A percentile compares a stretch with the other conserved stretches of the same genome.
Conservation (phyloP, 2,888 invertebrate genomes). For the Lepidonotus clava region DNA sequence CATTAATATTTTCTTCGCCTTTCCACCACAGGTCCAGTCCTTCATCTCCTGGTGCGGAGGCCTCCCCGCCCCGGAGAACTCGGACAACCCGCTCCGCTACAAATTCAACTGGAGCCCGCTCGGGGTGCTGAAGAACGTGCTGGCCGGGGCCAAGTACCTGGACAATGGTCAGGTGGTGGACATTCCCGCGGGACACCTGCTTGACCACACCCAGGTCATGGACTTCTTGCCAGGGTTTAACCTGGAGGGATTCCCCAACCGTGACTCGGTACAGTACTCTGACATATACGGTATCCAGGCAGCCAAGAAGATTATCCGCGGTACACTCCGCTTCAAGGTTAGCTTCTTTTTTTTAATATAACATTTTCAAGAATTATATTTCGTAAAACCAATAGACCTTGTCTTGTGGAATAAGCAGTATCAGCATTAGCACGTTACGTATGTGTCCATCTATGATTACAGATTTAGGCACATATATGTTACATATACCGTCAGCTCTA, state of each 20-base stretch:
- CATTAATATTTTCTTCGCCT: too few species aligned
- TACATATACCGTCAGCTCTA: too few species aligned
- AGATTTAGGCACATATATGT: too few species aligned
- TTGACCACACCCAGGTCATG: slow-evolving; percentile 89
- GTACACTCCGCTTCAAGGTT: slow-evolving; percentile 92
- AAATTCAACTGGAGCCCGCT: slow-evolving; percentile 92
- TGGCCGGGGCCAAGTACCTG: slow-evolving; percentile 93
- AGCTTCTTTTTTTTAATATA: too few species aligned
- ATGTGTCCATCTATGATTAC: too few species aligned
- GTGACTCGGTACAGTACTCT: slow-evolving; percentile 95
- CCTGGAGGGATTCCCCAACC: slow-evolving; percentile 97
- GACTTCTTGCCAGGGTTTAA: slow-evolving; percentile 98
- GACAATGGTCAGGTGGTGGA: slow-evolving; percentile 92
- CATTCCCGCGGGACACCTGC: slow-evolving; percentile 93
- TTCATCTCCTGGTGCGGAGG: slow-evolving; percentile 99
- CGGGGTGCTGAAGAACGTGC: slow-evolving; percentile 93
- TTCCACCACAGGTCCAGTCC: slow-evolving; percentile 87
- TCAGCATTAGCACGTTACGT: too few species aligned
- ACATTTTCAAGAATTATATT: too few species aligned
- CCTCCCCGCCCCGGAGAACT: slow-evolving; percentile 97
- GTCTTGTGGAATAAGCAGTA: too few species aligned
- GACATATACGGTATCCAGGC: slow-evolving; percentile 91
- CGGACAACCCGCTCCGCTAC: slow-evolving; percentile 87
- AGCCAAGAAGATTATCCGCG: slow-evolving; percentile 92
- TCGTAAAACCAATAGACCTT: too few species aligned